These are phyloP conservation scores for Phymatocera aterrima DNA, from an alignment of 2,888 invertebrate genomes.

Conservation along the genomic window DNA sequence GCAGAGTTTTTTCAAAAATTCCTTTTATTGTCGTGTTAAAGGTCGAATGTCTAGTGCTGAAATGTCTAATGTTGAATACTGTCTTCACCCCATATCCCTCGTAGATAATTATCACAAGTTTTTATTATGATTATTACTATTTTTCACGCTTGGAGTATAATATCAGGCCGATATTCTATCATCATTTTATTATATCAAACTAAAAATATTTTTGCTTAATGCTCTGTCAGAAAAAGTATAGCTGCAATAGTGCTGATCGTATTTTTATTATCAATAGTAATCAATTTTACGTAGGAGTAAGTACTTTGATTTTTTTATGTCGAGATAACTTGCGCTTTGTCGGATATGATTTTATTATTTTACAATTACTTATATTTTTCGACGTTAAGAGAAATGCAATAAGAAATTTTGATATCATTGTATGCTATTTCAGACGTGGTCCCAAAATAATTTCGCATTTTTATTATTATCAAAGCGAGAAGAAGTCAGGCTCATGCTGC, in stretches of 20 bases:
- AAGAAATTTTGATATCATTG: not conserved
- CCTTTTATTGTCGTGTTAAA: not conserved
- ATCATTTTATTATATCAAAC: not conserved
- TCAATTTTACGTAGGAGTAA: no score
- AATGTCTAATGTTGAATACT: no score
- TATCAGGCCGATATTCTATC: not conserved
- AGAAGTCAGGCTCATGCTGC: not conserved
- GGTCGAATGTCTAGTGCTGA: conserved; percentile 10
- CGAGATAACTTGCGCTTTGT: not conserved
- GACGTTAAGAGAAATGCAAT: not conserved
- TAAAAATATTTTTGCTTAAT: not conserved
- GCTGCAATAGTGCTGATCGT: not conserved
- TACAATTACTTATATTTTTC: not conserved
- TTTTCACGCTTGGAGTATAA: not conserved
- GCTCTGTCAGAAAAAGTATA: not conserved
- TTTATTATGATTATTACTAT: no score
- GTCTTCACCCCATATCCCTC: no score
- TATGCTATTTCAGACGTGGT: no score
- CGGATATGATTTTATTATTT: not conserved
- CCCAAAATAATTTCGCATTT: not conserved
- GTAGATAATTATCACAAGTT: conserved; percentile 9
- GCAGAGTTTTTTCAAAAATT: not conserved
- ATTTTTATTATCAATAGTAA: not conserved
- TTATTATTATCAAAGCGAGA: not conserved
- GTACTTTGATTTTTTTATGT: not conserved